A percentile compares a stretch with the other conserved stretches of the same genome.
Conservation (phyloP, 1,140 invertebrate genomes). For the Solenopsis invicta region DNA sequence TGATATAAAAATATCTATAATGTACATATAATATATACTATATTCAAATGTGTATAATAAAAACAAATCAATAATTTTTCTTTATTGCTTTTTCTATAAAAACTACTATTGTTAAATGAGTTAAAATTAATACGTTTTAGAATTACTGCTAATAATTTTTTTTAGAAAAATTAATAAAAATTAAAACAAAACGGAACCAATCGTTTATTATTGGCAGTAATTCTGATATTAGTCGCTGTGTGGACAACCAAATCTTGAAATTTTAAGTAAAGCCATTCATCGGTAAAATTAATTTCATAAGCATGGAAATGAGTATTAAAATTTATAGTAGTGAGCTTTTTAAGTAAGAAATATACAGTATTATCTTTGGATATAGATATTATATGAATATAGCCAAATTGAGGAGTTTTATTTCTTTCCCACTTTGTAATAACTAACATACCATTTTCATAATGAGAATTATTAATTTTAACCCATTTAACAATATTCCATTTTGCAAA, state of each 20-base stretch:
- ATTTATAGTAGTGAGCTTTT: not conserved
- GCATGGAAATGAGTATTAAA: constrained; percentile 11
- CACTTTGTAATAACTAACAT: constrained; percentile 1
- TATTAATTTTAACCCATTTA: constrained; percentile 29
- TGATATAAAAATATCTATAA: too few relatives aligned
- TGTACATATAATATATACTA: too few relatives aligned
- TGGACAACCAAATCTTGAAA: not conserved
- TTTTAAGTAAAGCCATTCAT: not conserved
- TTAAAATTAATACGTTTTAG: too few relatives aligned
- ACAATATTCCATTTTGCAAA: constrained; percentile 13
- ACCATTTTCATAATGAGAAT: constrained; percentile 13
- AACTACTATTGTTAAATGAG: too few relatives aligned
- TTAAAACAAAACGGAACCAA: constrained; percentile 3
- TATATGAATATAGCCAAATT: constrained; percentile 12
- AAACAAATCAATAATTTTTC: too few relatives aligned
- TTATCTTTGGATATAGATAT: not conserved
- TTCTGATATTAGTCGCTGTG: not conserved
- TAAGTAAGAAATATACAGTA: constrained; percentile 18
- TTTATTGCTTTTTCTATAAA: too few relatives aligned
- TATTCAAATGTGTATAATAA: too few relatives aligned
- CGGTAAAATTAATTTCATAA: constrained; percentile 1
- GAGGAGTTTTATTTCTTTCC: constrained; percentile 15
- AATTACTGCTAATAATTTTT: too few relatives aligned
- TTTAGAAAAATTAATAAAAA: not conserved
- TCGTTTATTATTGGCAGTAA: not conserved